These are phyloP conservation scores for Mesocentrotus franciscanus DNA, from an alignment of 53 echinoderm and acorn worm species.

Conservation along the genomic window DNA sequence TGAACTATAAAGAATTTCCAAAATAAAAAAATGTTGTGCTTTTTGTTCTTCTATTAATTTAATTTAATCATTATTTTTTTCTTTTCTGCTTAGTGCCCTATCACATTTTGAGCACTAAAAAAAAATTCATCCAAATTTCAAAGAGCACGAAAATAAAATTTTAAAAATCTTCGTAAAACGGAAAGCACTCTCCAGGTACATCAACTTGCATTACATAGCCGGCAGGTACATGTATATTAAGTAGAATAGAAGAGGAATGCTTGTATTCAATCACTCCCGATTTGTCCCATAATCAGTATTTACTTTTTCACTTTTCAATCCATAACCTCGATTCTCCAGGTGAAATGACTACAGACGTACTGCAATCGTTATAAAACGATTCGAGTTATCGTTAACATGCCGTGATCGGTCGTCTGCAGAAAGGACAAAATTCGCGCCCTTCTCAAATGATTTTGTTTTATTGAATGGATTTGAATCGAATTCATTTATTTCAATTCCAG, in stretches of 20 bases:
- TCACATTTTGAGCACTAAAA: too few relatives aligned
- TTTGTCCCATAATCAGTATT: neutral
- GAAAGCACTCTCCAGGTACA: too few relatives aligned
- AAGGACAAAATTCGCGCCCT: neutral
- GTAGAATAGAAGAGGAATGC: neutral
- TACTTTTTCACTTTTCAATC: slow-evolving; percentile 7
- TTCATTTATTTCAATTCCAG: too few relatives aligned
- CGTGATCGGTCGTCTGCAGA: neutral
- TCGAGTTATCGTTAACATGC: neutral
- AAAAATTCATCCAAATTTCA: too few relatives aligned
- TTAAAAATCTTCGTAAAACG: too few relatives aligned
- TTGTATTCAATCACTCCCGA: neutral
- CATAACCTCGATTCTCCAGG: slow-evolving; percentile 17
- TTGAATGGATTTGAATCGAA: too few relatives aligned
- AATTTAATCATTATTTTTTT: too few relatives aligned
- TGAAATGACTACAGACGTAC: neutral
- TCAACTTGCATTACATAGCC: neutral
- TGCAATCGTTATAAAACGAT: slow-evolving; percentile 39
- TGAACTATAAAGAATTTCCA: too few relatives aligned
- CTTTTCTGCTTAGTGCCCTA: too few relatives aligned
- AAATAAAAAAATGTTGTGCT: too few relatives aligned
- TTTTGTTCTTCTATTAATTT: too few relatives aligned
- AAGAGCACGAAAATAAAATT: too few relatives aligned
- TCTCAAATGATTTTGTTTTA: neutral
- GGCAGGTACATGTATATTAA: neutral